These are phyloP conservation scores for Trigoniulus corallinus DNA, from an alignment of 1,140 invertebrate genomes.

Conservation along the genomic window DNA sequence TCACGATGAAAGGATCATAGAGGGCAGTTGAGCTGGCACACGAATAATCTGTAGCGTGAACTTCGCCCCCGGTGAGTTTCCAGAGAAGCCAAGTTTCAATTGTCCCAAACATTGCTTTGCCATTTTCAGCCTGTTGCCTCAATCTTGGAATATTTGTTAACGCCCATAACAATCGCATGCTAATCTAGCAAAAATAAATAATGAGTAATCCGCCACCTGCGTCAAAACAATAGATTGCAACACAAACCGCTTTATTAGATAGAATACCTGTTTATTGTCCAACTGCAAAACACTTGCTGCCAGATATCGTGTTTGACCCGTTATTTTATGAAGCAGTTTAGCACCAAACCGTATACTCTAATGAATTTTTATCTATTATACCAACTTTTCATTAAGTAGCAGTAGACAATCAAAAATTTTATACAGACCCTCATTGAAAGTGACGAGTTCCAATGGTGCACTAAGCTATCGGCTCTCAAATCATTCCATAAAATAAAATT, in stretches of 20 bases:
- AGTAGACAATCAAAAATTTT: not conserved
- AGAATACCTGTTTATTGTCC: slow-evolving; percentile 21
- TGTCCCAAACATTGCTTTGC: slow-evolving; percentile 66
- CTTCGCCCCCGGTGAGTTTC: slow-evolving; percentile 44
- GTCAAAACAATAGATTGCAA: too few species aligned
- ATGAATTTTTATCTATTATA: too few species aligned
- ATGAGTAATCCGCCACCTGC: slow-evolving; percentile 3
- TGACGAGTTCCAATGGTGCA: slow-evolving; percentile 72
- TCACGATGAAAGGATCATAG: slow-evolving; percentile 71
- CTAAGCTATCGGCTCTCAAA: slow-evolving; percentile 55
- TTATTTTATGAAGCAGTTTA: slow-evolving; percentile 50
- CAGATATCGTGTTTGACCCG: slow-evolving; percentile 57
- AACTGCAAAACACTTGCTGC: slow-evolving; percentile 35
- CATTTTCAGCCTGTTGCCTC: slow-evolving; percentile 36
- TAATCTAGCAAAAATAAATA: slow-evolving; percentile 44
- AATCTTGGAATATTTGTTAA: slow-evolving; percentile 50
- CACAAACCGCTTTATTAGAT: not conserved
- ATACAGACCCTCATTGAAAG: slow-evolving; percentile 45
- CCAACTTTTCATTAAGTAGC: too few species aligned
- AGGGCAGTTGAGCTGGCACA: slow-evolving; percentile 79
- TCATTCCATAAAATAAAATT: slow-evolving; percentile 97
- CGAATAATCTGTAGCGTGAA: slow-evolving; percentile 70
- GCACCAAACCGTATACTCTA: slow-evolving; percentile 41
- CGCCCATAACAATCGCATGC: slow-evolving; percentile 56
- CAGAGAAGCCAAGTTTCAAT: slow-evolving; percentile 86